Conservation (phyloP, 2,113 vertebrate species). For the Bothrops jararaca region DNA sequence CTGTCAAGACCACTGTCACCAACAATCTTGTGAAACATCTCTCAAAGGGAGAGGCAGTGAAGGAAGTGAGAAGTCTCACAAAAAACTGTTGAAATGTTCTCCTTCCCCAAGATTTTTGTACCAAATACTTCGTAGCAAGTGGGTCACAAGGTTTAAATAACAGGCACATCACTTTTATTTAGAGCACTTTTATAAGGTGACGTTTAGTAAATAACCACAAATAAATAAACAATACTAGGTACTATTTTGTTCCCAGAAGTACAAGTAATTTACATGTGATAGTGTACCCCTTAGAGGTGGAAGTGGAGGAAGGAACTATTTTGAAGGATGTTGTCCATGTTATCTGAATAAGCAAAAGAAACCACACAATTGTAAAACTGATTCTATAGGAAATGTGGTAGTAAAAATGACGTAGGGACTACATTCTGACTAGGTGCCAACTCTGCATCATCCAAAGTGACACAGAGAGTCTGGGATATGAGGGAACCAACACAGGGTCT, state of each 20-base stretch:
- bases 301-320: too few species aligned
- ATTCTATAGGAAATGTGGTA: slow-evolving; percentile 4
- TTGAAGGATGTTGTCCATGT: background rate
- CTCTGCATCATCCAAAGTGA: background rate
- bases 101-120: background rate
- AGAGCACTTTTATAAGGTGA: background rate
- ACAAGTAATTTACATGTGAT: background rate
- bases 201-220: background rate
- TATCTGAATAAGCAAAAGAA: background rate
- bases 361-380: too few species aligned
- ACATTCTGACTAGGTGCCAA: background rate
- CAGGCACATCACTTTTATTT: background rate
- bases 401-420: background rate
- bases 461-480: background rate
- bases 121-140: background rate
- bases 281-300: background rate
- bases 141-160: background rate
- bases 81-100: background rate
- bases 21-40: background rate
- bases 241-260: background rate
- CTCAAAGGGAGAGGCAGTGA: background rate
- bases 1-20: background rate
- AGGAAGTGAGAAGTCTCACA: background rate
- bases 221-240: background rate
- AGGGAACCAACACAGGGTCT: slow-evolving; percentile 6